A percentile compares a stretch with the other conserved stretches of the same genome.
Evolutionary conservation across 64 coral and sea anemone genomes (phyloP).

Genomic region (Pachyseris speciosa): DNA sequence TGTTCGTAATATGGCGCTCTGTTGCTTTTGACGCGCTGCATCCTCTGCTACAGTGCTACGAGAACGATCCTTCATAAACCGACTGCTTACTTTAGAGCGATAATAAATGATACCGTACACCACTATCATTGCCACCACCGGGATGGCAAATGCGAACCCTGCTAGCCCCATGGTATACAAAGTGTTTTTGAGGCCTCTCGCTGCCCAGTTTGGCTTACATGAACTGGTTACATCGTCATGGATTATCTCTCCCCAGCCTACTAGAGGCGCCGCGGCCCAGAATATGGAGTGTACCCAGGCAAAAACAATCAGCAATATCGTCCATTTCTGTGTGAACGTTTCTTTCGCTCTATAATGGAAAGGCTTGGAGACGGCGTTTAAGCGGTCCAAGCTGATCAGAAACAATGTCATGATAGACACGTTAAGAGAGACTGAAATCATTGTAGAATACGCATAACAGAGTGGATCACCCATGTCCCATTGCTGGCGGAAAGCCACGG

Average conservation of each 20-base stretch:
- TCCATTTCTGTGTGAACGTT: constrained; percentile 74
- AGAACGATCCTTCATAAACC: constrained; percentile 26
- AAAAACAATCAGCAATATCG: constrained; percentile 4
- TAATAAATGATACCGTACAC: constrained; percentile 73
- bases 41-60: neutral
- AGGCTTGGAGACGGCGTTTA: constrained; percentile 80
- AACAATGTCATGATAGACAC: constrained; percentile 88
- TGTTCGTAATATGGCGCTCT: constrained; percentile 69
- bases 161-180: constrained; percentile 73
- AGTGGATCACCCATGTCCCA: constrained; percentile 73
- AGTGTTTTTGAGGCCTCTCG: constrained; percentile 54
- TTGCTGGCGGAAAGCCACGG: constrained; percentile 50
- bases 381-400: constrained; percentile 83
- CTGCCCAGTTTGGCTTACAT: constrained; percentile 94
- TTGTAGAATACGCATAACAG: constrained; percentile 53
- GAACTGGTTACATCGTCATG: constrained; percentile 68
- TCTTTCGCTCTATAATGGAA: constrained; percentile 75
- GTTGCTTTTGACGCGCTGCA: constrained; percentile 26
- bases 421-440: constrained; percentile 77
- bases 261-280: constrained; percentile 76
- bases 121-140: constrained; percentile 64
- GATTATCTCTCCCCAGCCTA: constrained; percentile 90
- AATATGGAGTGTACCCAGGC: constrained; percentile 74
- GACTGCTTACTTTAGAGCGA: constrained; percentile 32
- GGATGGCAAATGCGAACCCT: constrained; percentile 73